Percentiles rank a stretch among this genome's conserved stretches.
Conservation (phyloP, 2,797 vertebrate species). For the Yasuhikotakia modesta region DNA sequence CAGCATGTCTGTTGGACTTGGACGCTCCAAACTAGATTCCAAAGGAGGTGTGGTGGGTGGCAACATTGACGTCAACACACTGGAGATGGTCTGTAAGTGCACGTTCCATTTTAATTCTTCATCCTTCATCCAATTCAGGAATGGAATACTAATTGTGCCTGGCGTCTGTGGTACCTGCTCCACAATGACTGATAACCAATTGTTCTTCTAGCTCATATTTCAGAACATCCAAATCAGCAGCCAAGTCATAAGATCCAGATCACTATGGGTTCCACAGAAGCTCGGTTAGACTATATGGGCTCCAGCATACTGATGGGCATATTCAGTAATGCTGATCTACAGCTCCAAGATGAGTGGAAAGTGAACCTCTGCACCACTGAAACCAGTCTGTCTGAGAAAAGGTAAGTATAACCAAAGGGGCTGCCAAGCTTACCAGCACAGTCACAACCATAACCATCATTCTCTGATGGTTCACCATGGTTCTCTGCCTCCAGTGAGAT, state of each 20-base stretch:
- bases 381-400: constrained; percentile 92
- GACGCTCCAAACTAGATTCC: constrained; percentile 96
- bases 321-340: constrained; percentile 96
- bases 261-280: constrained; percentile 98
- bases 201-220: constrained; percentile 88
- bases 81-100: constrained; percentile 99
- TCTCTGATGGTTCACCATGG: background rate
- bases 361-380: constrained; percentile 90
- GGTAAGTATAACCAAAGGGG: constrained; percentile 69
- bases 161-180: background rate
- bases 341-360: constrained; percentile 98
- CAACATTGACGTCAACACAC: constrained; percentile 96
- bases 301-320: constrained; percentile 98
- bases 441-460: background rate
- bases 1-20: constrained; percentile 96
- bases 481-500: constrained; percentile 82
- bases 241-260: constrained; percentile 98
- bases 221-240: constrained; percentile 97
- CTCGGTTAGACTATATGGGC: constrained; percentile 98
- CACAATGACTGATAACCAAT: constrained; percentile 24
- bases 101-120: constrained; percentile 16
- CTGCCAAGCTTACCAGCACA: background rate
- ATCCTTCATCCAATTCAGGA: background rate
- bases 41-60: constrained; percentile 98
- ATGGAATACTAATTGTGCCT: background rate